A percentile compares a stretch with the other conserved stretches of the same genome.
Conservation (phyloP, 2,888 invertebrate genomes). For the Ormyrus labotus region DNA sequence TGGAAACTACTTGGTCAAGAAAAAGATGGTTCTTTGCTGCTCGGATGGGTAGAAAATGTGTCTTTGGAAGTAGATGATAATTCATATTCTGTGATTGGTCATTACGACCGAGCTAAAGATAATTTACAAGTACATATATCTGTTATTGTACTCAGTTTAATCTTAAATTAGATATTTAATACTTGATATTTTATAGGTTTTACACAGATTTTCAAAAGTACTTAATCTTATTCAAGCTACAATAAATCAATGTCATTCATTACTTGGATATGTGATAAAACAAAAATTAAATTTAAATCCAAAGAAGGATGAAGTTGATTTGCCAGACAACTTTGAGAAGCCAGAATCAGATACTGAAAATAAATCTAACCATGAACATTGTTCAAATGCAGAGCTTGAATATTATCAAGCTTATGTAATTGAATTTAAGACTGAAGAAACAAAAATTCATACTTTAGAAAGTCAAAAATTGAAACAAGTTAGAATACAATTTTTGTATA, state of each 20-base stretch:
- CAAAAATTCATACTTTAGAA: slow-evolving; percentile 75
- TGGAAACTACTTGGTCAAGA: slow-evolving; percentile 90
- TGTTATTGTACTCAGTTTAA: slow-evolving; percentile 1
- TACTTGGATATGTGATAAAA: slow-evolving; percentile 84
- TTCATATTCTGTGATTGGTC: slow-evolving; percentile 70
- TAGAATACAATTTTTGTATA: slow-evolving; percentile 87
- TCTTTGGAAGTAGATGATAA: slow-evolving; percentile 55
- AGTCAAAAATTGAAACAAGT: slow-evolving; percentile 83
- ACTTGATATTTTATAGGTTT: slow-evolving; percentile 68
- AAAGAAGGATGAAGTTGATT: slow-evolving; percentile 26
- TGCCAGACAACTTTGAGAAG: slow-evolving; percentile 26
- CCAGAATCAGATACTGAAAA: slow-evolving; percentile 33
- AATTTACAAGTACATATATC: slow-evolving; percentile 65
- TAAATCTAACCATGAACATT: slow-evolving; percentile 25
- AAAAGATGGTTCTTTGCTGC: slow-evolving; percentile 84
- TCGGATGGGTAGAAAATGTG: slow-evolving; percentile 80
- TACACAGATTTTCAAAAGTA: slow-evolving; percentile 81
- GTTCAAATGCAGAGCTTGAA: slow-evolving; percentile 65
- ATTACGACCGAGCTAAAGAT: slow-evolving; percentile 69
- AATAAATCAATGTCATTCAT: slow-evolving; percentile 82
- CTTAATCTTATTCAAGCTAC: slow-evolving; percentile 88
- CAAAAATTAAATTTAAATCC: slow-evolving; percentile 64
- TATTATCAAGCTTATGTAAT: slow-evolving; percentile 82
- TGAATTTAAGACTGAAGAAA: slow-evolving; percentile 77
- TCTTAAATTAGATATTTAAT: slow-evolving; percentile 31